Base-by-base conservation (phyloP, 2,888 invertebrate species). In the Leucoma salicis region DNA sequence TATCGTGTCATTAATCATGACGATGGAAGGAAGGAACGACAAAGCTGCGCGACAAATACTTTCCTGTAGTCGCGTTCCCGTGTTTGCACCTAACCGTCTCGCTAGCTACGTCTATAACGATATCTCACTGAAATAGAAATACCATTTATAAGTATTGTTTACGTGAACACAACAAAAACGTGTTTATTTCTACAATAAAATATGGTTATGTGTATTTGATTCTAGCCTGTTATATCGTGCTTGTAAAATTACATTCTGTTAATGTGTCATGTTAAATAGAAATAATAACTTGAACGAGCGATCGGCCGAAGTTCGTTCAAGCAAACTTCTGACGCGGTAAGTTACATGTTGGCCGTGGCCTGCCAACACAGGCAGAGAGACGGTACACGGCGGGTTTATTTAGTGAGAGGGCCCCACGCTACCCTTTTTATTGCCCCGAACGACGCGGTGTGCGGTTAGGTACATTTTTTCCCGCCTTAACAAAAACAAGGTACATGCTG, bases 1-100 rank as follows among this genome's bases (percentile, higher is more conserved):
- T 85, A 85, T 80, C 79, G 70, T 75, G 70, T 78, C 84, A 84
- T 86, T 85, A 83, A 86, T 86, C 86, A 86, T 82, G 79, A 71
- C 74, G 76, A 68, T 77, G 83, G 81, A 81, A 75, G 74, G 21
- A 21, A 21, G 21, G 21, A 70, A 74, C 75, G 81, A 76, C 78
- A 75, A 72, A 11, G 11, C n/a, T 27, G 7, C n/a, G 27, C 81
- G 85, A 84, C 85, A 83, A 83, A 85, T 80, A 78, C 27, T n/a
- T 27, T 27, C 27, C 27, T 27, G 74, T 63, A 63, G 61, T 54
- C 21, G 21, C 21, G 21, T 21, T 4, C 8, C 8, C 21, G 21
- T 21, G 74, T 72, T 72, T 71, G 72, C 74, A 73, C 73, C 69
- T 70, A 68, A 58, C 61, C 66, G 63, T 63, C 66, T 57, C 58